Percentiles rank a stretch among this genome's conserved stretches.
Conservation (phyloP, 1,140 invertebrate species). For the Drosophila murphyi region DNA sequence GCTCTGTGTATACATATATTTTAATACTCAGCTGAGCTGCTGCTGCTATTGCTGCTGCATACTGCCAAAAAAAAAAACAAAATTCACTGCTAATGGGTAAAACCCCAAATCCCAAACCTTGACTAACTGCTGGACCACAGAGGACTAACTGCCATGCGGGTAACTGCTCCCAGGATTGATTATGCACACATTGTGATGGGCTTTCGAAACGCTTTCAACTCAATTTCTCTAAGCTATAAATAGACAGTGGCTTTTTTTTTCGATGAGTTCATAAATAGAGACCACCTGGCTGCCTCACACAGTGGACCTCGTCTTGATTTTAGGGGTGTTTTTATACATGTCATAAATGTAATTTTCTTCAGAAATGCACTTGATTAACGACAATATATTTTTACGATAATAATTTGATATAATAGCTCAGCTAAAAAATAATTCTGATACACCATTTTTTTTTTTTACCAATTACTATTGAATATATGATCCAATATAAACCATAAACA, state of each 20-base stretch:
- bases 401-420: too few species aligned
- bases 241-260: not conserved
- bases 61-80: conserved; percentile 35
- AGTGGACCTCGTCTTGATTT: too few species aligned
- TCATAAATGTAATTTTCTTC: too few species aligned
- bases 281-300: not conserved
- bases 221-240: conserved; percentile 1
- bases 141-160: conserved; percentile 7
- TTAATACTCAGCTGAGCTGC: conserved; percentile 33
- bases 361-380: too few species aligned
- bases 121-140: conserved; percentile 3
- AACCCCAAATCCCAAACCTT: not conserved
- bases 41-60: conserved; percentile 47
- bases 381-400: too few species aligned
- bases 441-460: too few species aligned
- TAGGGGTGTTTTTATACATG: too few species aligned
- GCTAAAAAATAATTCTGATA: too few species aligned
- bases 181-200: conserved; percentile 18
- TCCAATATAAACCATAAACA: too few species aligned
- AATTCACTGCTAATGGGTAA: conserved; percentile 59
- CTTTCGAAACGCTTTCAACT: conserved; percentile 9
- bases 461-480: too few species aligned
- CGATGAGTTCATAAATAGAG: not conserved
- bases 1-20: conserved; percentile 2
- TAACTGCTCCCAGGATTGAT: conserved; percentile 27